Evolutionary conservation across 1,140 invertebrate species (phyloP).

Genomic region (Sarcophaga peregrina): DNA sequence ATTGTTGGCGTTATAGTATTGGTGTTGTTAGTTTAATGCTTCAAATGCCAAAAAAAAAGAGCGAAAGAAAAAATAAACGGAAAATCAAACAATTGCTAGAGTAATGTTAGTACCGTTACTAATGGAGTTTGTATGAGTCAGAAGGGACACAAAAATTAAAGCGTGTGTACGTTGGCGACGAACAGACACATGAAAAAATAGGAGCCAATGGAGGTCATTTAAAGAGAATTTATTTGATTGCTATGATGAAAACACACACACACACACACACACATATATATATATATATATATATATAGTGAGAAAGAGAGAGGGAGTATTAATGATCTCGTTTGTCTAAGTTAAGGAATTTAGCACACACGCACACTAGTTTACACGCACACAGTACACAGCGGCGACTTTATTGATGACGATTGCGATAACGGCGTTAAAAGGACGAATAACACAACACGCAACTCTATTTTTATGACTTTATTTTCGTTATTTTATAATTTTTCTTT

Average conservation of each 20-base stretch:
- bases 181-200: background rate
- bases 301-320: too few species aligned
- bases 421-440: background rate
- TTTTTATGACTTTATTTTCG: background rate
- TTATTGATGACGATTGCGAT: background rate
- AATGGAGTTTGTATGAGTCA: constrained; percentile 11
- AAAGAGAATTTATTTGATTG: background rate
- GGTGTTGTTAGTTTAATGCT: too few species aligned
- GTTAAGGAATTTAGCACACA: constrained; percentile 9
- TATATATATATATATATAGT: too few species aligned
- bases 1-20: too few species aligned
- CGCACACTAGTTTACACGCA: background rate
- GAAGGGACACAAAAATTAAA: background rate
- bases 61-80: too few species aligned
- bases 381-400: background rate
- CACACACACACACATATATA: too few species aligned
- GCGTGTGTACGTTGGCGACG: background rate
- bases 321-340: too few species aligned
- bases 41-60: too few species aligned
- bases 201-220: constrained; percentile 20
- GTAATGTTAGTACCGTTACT: background rate
- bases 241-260: too few species aligned
- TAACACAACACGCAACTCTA: background rate
- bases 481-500: too few species aligned
- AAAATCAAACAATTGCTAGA: too few species aligned